Conservation (phyloP, 2,888 invertebrate species). For the Caenorhabditis imperialis region DNA sequence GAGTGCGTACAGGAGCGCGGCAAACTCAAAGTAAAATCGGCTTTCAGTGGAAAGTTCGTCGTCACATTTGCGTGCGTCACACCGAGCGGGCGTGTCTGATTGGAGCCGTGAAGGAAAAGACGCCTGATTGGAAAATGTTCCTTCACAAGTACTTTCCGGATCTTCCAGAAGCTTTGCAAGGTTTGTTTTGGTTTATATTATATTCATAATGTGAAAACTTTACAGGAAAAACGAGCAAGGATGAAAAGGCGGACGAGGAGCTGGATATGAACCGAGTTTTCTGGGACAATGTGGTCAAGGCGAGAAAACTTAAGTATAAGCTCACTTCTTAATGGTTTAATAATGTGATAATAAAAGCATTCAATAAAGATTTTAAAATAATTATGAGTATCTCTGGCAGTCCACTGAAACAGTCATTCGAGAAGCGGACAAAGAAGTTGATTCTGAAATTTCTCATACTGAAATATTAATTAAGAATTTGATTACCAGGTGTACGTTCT, state of each 20-base stretch:
- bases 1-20: no score
- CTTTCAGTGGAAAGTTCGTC: conserved; percentile 44
- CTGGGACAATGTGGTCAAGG: not conserved
- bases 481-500: conserved; percentile 24
- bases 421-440: not conserved
- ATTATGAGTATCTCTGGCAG: conserved; percentile 24
- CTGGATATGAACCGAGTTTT: not conserved
- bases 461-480: conserved; percentile 8
- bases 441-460: conserved; percentile 6
- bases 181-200: not conserved
- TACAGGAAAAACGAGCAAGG: not conserved
- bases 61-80: conserved; percentile 31
- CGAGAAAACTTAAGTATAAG: no score
- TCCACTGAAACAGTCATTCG: conserved; percentile 48
- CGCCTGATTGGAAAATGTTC: conserved; percentile 1
- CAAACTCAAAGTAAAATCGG: no score
- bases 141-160: conserved; percentile 3
- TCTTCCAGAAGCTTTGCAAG: not conserved
- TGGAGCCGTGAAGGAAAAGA: not conserved
- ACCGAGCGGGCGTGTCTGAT: not conserved
- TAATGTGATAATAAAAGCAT: no score
- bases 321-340: no score
- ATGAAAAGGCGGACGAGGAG: not conserved
- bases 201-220: not conserved
- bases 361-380: not conserved